phyloP scores from a whole-genome alignment of 2,797 vertebrate species.

The Poecilia gillii region DNA sequence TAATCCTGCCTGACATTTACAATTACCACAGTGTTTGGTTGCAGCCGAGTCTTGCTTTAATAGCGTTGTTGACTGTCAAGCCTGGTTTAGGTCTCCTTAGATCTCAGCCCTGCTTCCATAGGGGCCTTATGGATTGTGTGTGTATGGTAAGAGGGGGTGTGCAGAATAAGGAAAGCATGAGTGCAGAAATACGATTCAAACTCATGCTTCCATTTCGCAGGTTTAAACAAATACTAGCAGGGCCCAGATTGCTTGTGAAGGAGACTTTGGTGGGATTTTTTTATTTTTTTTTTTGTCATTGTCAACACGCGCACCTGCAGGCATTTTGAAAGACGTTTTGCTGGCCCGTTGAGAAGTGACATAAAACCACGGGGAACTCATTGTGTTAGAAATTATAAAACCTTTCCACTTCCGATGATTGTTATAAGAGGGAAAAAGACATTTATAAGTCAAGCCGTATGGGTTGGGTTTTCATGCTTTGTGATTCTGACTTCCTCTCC shows the following conservation, averaged over 20 bases:
- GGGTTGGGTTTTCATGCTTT: slow-evolving; percentile 59
- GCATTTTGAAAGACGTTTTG: slow-evolving; percentile 49
- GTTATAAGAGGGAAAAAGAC: slow-evolving; percentile 55
- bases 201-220: slow-evolving; percentile 21
- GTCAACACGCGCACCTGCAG: slow-evolving; percentile 41
- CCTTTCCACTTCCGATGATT: slow-evolving; percentile 64
- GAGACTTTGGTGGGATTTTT: slow-evolving; percentile 6
- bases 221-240: slow-evolving; percentile 23
- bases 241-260: slow-evolving; percentile 1
- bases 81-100: slow-evolving; percentile 77
- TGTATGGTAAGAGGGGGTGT: slow-evolving; percentile 31
- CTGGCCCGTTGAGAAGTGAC: slow-evolving; percentile 37
- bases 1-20: slow-evolving; percentile 86
- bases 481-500: slow-evolving; percentile 64
- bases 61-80: slow-evolving; percentile 85
- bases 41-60: slow-evolving; percentile 78
- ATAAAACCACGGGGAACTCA: slow-evolving; percentile 41
- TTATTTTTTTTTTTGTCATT: background rate
- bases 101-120: slow-evolving; percentile 72
- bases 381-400: slow-evolving; percentile 66
- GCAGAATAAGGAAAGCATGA: slow-evolving; percentile 16
- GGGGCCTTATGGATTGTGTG: slow-evolving; percentile 66
- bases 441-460: slow-evolving; percentile 54
- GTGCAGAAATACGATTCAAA: slow-evolving; percentile 23
- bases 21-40: slow-evolving; percentile 83